These are phyloP conservation scores for Hemiprocne comata DNA, from an alignment of 2,113 vertebrate genomes.

Conservation along the genomic window DNA sequence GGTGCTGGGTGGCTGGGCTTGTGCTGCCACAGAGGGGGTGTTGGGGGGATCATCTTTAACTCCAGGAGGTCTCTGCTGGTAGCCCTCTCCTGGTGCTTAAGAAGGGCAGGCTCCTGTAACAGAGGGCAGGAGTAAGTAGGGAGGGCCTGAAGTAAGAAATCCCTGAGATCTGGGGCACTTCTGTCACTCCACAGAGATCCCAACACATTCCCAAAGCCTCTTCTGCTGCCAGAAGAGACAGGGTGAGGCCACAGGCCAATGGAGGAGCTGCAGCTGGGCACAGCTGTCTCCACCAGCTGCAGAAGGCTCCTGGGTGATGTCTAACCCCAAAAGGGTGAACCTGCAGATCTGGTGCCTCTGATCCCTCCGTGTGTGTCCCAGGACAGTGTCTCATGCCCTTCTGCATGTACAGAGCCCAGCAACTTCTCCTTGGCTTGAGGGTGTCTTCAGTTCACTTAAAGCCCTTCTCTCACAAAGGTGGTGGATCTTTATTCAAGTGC, in stretches of 20 bases:
- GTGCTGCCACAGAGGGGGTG: neutral
- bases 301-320: neutral
- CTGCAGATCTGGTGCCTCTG: neutral
- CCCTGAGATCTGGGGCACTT: neutral
- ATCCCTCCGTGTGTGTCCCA: accelerated
- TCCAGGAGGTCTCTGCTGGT: neutral
- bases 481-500: neutral
- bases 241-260: neutral
- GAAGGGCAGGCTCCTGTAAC: neutral
- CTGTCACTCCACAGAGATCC: neutral
- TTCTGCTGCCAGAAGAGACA: neutral
- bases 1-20: neutral
- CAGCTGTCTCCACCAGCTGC: neutral
- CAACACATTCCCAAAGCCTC: neutral
- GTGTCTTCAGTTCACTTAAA: neutral
- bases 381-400: neutral
- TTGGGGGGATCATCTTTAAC: neutral
- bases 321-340: neutral
- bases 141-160: neutral
- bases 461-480: neutral
- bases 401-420: accelerated
- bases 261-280: neutral
- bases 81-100: neutral
- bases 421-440: neutral
- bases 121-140: neutral